Percentiles rank a stretch among this genome's conserved stretches.
phyloP scores from a whole-genome alignment of 2,888 invertebrate genomes.

The Orthosia cruda region DNA sequence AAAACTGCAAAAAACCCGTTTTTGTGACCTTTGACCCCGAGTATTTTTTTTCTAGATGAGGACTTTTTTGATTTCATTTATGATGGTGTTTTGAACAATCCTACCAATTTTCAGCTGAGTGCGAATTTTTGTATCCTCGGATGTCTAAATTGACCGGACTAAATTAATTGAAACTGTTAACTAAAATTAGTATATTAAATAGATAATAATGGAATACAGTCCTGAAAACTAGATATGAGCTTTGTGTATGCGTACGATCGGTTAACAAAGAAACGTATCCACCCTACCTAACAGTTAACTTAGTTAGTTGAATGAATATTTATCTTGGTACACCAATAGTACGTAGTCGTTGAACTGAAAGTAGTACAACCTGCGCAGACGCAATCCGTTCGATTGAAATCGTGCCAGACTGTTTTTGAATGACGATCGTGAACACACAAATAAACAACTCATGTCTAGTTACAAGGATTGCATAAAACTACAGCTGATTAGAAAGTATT shows the following conservation, averaged over 20 bases:
- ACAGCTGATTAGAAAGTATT: slow-evolving; percentile 55
- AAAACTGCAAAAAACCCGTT: too few relatives aligned
- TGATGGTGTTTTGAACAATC: too few relatives aligned
- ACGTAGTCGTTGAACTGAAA: slow-evolving; percentile 13
- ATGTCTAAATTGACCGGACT: too few relatives aligned
- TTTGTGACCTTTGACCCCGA: too few relatives aligned
- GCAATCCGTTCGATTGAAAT: neutral
- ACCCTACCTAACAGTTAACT: neutral
- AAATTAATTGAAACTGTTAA: slow-evolving; percentile 32
- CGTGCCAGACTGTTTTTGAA: slow-evolving; percentile 23
- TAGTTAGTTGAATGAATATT: neutral
- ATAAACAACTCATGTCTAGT: slow-evolving; percentile 28
- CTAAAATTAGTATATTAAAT: slow-evolving; percentile 24
- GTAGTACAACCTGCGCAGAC: slow-evolving; percentile 28
- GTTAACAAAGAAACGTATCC: neutral
- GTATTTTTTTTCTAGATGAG: too few relatives aligned
- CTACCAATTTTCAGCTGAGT: too few relatives aligned
- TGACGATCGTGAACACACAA: slow-evolving; percentile 3
- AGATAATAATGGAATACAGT: slow-evolving; percentile 5
- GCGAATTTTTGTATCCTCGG: too few relatives aligned
- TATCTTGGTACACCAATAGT: neutral
- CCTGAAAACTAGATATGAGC: slow-evolving; percentile 13
- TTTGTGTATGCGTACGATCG: neutral
- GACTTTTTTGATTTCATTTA: too few relatives aligned
- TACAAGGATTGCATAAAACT: slow-evolving; percentile 34